phyloP scores from a whole-genome alignment of 2,113 vertebrate species.

The Anolis sagrei region DNA sequence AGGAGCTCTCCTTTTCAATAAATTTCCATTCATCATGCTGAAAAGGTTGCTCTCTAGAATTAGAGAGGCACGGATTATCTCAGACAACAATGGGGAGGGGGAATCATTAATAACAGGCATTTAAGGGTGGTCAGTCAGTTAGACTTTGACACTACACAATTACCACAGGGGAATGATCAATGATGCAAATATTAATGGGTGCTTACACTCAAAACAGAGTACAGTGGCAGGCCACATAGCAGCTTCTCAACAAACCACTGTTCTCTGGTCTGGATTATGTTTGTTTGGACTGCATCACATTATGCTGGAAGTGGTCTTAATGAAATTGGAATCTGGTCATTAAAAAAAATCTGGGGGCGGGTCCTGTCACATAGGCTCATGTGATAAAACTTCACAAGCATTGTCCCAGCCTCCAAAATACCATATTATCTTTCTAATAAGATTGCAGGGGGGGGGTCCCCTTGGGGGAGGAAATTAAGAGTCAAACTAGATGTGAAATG shows the following conservation, averaged over 20 bases:
- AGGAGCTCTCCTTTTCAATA: slow-evolving; percentile 49
- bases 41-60: slow-evolving; percentile 52
- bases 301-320: not conserved
- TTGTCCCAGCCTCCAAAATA: too few species aligned
- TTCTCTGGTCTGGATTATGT: not conserved
- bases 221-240: not conserved
- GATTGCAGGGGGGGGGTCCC: too few species aligned
- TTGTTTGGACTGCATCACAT: too few species aligned
- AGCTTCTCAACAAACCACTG: not conserved
- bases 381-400: too few species aligned
- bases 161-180: slow-evolving; percentile 39
- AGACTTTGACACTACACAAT: slow-evolving; percentile 5
- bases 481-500: too few species aligned
- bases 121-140: slow-evolving; percentile 28
- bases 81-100: slow-evolving; percentile 25
- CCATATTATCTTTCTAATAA: too few species aligned
- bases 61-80: slow-evolving; percentile 7
- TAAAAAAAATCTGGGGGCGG: not conserved
- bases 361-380: too few species aligned
- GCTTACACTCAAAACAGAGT: not conserved
- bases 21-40: slow-evolving; percentile 55
- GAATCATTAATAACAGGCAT: slow-evolving; percentile 28
- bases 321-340: not conserved
- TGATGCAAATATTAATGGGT: not conserved
- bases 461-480: too few species aligned